These are phyloP conservation scores for Euphydryas editha DNA, from an alignment of 2,888 invertebrate genomes.

Conservation along the genomic window DNA sequence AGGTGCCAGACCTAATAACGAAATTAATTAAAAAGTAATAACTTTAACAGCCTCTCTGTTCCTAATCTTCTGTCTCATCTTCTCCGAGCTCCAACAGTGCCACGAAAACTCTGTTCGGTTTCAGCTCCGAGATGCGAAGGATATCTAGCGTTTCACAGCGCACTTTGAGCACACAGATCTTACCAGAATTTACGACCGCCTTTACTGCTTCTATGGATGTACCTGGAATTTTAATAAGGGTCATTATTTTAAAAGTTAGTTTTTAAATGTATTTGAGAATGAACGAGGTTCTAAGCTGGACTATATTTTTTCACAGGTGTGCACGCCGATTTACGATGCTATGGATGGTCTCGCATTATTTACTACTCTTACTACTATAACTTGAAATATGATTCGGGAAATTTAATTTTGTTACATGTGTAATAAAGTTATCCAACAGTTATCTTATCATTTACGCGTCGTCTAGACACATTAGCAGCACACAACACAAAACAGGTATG, in stretches of 20 bases:
- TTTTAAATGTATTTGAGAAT: not conserved
- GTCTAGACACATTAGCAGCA: too few relatives aligned
- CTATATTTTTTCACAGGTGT: too few relatives aligned
- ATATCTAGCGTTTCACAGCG: constrained; percentile 98
- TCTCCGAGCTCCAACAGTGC: constrained; percentile 97
- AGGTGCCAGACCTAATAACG: not conserved
- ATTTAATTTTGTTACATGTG: too few relatives aligned
- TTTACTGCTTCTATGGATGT: constrained; percentile 97
- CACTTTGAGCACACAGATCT: constrained; percentile 98
- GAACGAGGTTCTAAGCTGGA: too few relatives aligned
- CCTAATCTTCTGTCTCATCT: constrained; percentile 94
- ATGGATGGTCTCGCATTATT: too few relatives aligned
- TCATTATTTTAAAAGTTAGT: not conserved
- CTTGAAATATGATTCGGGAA: too few relatives aligned
- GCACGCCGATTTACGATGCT: too few relatives aligned
- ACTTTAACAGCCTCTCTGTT: constrained; percentile 95
- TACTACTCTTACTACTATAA: too few relatives aligned
- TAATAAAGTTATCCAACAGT: too few relatives aligned
- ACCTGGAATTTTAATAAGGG: constrained; percentile 74
- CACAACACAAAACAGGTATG: too few relatives aligned
- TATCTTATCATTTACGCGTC: too few relatives aligned
- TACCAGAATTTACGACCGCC: constrained; percentile 96
- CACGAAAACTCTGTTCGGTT: constrained; percentile 98
- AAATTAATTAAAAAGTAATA: constrained; percentile 34
- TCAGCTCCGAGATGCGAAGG: constrained; percentile 95